Percentiles rank a stretch among this genome's conserved stretches.
These are phyloP conservation scores for Acanthaster planci DNA, from an alignment of 35 echinoderm and acorn worm species.

Conservation along the genomic window DNA sequence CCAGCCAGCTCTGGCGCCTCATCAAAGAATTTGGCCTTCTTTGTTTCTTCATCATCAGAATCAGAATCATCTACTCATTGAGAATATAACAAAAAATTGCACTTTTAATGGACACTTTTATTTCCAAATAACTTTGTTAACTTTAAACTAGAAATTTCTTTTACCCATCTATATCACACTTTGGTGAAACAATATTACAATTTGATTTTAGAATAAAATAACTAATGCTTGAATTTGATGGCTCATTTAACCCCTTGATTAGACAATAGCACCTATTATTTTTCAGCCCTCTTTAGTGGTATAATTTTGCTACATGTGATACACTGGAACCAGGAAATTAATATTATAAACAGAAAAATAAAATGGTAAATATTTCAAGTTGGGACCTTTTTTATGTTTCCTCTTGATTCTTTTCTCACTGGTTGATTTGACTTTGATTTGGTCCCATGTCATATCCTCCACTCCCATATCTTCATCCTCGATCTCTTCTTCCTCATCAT, in stretches of 20 bases:
- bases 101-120: no score
- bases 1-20: constrained; percentile 52
- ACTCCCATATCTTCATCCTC: constrained; percentile 39
- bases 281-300: background rate
- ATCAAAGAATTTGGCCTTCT: constrained; percentile 74
- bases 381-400: constrained; percentile 73
- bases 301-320: background rate
- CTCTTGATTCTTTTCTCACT: constrained; percentile 89
- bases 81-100: background rate
- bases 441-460: constrained; percentile 59
- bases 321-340: background rate
- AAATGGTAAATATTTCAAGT: background rate
- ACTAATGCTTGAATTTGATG: no score
- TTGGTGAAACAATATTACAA: no score
- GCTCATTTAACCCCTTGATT: no score
- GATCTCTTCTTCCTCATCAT: background rate
- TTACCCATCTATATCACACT: no score
- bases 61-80: background rate
- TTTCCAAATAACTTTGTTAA: no score
- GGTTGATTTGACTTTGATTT: constrained; percentile 71
- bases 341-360: background rate
- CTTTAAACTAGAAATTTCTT: no score
- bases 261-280: background rate
- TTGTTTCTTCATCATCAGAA: constrained; percentile 5
- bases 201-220: no score